Percentiles rank a stretch among this genome's conserved stretches.
Evolutionary conservation across 2,888 invertebrate genomes (phyloP).

Genomic region (Bombyx huttoni): DNA sequence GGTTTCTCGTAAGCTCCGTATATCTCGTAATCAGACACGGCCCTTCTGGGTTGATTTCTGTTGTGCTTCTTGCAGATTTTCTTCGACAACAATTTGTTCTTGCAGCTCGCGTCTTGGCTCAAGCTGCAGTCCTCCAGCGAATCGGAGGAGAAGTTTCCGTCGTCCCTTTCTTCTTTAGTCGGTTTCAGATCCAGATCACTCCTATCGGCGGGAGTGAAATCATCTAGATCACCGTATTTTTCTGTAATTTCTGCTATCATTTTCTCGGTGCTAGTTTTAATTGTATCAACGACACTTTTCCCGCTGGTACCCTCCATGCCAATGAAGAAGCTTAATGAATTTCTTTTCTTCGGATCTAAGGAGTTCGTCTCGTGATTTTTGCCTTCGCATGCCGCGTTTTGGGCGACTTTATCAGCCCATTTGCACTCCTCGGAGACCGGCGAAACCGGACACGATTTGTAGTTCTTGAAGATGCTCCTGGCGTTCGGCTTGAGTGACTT

Average conservation of each 20-base stretch:
- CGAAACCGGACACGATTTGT: constrained; percentile 86
- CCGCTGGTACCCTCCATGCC: constrained; percentile 70
- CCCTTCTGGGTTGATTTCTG: constrained; percentile 72
- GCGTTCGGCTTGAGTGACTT: constrained; percentile 46
- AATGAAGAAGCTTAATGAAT: constrained; percentile 77
- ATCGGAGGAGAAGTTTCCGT: constrained; percentile 84
- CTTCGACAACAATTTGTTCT: constrained; percentile 66
- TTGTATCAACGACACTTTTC: constrained; percentile 73
- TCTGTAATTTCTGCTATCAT: constrained; percentile 77
- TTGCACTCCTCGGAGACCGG: constrained; percentile 86
- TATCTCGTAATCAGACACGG: constrained; percentile 85
- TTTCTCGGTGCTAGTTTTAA: constrained; percentile 75
- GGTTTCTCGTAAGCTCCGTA: constrained; percentile 61
- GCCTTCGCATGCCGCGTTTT: constrained; percentile 23
- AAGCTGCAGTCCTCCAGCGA: constrained; percentile 81
- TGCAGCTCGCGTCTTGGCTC: constrained; percentile 64
- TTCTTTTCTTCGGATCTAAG: constrained; percentile 64
- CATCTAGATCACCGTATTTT: constrained; percentile 75
- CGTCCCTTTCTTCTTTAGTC: constrained; percentile 65
- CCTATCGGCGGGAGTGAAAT: constrained; percentile 40
- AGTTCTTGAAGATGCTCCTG: constrained; percentile 75
- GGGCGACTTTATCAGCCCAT: constrained; percentile 67
- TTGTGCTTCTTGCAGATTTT: constrained; percentile 68
- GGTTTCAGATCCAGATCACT: constrained; percentile 51
- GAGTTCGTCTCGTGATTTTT: constrained; percentile 40